Conservation (phyloP, 2,797 vertebrate species). For the Prionace glauca region DNA sequence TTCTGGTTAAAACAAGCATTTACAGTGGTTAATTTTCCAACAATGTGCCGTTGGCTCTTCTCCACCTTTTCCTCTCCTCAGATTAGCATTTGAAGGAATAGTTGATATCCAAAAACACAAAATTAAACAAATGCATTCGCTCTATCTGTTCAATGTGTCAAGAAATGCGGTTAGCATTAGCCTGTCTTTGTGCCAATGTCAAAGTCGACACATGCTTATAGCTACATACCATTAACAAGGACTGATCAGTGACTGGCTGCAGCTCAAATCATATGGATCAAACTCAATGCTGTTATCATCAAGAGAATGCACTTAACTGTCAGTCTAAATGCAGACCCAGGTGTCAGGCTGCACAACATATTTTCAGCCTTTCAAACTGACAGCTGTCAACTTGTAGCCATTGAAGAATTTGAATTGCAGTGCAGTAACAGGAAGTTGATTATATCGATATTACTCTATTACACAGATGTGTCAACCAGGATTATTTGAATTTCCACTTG, state of each 20-base stretch:
- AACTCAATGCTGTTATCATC: conserved; percentile 50
- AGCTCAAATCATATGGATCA: conserved; percentile 47
- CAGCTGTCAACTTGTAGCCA: conserved; percentile 54
- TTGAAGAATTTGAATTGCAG: conserved; percentile 58
- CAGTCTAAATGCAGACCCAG: conserved; percentile 41
- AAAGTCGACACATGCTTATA: conserved; percentile 38
- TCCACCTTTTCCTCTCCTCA: neutral
- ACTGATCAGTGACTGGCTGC: conserved; percentile 42
- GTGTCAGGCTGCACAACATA: conserved; percentile 45
- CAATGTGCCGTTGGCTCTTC: neutral
- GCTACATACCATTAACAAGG: conserved; percentile 43
- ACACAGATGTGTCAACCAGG: conserved; percentile 39
- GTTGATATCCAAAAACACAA: neutral
- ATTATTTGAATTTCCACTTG: neutral
- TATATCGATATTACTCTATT: conserved; percentile 44
- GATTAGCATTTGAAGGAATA: neutral
- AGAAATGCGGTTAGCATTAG: neutral
- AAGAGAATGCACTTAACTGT: conserved; percentile 49
- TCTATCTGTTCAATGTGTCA: neutral
- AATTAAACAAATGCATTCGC: neutral
- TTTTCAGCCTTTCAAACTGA: conserved; percentile 52
- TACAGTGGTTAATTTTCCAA: neutral
- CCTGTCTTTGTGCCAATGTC: neutral
- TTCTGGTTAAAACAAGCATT: conserved; percentile 15
- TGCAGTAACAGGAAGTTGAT: conserved; percentile 52